A percentile compares a stretch with the other conserved stretches of the same genome.
phyloP scores from a whole-genome alignment of 2,888 invertebrate genomes.

The Himalopsyche tibetana region DNA sequence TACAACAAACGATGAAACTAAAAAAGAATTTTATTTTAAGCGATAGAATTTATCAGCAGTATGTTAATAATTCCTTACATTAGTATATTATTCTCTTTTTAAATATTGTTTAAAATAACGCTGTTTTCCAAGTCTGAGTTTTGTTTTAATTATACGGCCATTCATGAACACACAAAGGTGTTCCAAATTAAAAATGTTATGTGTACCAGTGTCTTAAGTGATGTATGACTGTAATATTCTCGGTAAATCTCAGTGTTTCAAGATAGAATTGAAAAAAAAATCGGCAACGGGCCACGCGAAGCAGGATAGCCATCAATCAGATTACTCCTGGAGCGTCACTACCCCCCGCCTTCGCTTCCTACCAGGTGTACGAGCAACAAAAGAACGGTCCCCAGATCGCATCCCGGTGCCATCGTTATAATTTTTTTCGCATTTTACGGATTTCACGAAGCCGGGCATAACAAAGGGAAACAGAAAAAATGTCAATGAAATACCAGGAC shows the following conservation, averaged over 20 bases:
- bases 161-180: neutral
- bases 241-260: constrained; percentile 6
- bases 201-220: constrained; percentile 39
- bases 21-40: too few relatives aligned
- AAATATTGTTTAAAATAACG: too few relatives aligned
- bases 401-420: constrained; percentile 60
- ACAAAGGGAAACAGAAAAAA: constrained; percentile 59
- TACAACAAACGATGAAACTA: too few relatives aligned
- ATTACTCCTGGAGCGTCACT: constrained; percentile 34
- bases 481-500: constrained; percentile 62
- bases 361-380: constrained; percentile 64
- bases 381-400: constrained; percentile 47
- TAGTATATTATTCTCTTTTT: too few relatives aligned
- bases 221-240: neutral
- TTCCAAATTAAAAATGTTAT: neutral
- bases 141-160: too few relatives aligned
- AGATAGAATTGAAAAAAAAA: neutral
- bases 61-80: too few relatives aligned
- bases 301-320: constrained; percentile 64
- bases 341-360: constrained; percentile 65
- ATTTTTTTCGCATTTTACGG: constrained; percentile 65
- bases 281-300: neutral
- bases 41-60: too few relatives aligned
- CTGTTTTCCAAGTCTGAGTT: too few relatives aligned
- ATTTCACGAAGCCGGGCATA: constrained; percentile 60